Evolutionary conservation across 92 coral and sea anemone species (phyloP).

Genomic region (Phenganax subtilis): DNA sequence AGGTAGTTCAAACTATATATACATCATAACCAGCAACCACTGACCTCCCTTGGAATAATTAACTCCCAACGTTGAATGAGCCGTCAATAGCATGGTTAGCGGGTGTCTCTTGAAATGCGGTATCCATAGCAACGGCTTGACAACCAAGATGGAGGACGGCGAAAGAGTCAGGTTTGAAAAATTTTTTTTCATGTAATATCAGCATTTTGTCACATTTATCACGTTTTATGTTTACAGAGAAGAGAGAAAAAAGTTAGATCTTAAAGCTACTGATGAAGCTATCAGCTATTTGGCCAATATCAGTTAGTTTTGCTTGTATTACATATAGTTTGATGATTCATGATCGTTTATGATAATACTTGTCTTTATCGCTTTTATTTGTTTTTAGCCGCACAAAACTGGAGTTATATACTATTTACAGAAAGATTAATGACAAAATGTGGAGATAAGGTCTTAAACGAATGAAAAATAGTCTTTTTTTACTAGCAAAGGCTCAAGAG

Average conservation of each 20-base stretch:
- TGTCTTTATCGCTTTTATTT: neutral
- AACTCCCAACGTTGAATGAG: no score
- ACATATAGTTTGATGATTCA: neutral
- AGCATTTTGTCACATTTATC: conserved; percentile 5
- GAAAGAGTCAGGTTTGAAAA: conserved; percentile 7
- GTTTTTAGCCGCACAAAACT: conserved; percentile 16
- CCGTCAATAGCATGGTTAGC: neutral
- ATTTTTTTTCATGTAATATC: neutral
- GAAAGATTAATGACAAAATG: conserved; percentile 20
- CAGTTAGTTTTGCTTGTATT: conserved; percentile 51
- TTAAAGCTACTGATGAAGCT: conserved; percentile 66
- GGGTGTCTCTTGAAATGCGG: neutral
- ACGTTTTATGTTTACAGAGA: neutral
- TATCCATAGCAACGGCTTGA: conserved; percentile 22
- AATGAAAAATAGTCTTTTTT: neutral
- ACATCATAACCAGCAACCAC: no score
- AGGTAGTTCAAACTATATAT: no score
- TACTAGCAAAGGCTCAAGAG: no score
- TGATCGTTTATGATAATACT: neutral
- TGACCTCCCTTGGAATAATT: no score
- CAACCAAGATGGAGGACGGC: conserved; percentile 32
- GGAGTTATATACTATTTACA: conserved; percentile 11
- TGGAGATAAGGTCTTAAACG: conserved; percentile 7
- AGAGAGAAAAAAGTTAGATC: conserved; percentile 26
- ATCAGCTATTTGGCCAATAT: conserved; percentile 60